Conservation (phyloP, 2,888 invertebrate species). For the Alentia gelatinosa region DNA sequence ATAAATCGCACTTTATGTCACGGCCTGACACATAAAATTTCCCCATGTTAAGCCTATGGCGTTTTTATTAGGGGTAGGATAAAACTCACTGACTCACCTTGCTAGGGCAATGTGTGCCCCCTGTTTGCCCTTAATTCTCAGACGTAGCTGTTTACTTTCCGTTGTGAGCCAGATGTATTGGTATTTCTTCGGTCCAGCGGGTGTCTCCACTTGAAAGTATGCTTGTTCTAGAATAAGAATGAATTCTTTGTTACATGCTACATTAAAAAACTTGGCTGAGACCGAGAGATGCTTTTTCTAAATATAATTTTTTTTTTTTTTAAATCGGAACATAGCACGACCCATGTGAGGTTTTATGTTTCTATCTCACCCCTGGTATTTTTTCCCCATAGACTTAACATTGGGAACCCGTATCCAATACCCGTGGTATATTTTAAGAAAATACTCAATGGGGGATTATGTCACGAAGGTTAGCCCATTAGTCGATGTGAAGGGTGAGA, state of each 20-base stretch:
- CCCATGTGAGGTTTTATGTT: background rate
- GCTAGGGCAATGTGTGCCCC: conserved; percentile 36
- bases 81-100: background rate
- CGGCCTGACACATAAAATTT: too few species aligned
- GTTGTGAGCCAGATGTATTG: conserved; percentile 23
- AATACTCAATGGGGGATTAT: too few species aligned
- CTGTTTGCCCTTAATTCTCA: background rate
- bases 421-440: too few species aligned
- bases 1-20: too few species aligned
- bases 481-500: too few species aligned
- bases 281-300: background rate
- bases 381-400: background rate
- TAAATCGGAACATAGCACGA: background rate
- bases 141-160: background rate
- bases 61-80: too few species aligned
- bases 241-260: background rate
- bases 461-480: too few species aligned
- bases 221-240: background rate
- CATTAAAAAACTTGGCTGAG: background rate
- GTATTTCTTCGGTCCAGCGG: background rate
- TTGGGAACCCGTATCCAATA: too few species aligned
- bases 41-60: too few species aligned
- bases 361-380: background rate
- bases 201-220: conserved; percentile 14
- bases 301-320: too few species aligned